phyloP scores from a whole-genome alignment of 2,113 vertebrate genomes.

The Dolichotis patagonum region DNA sequence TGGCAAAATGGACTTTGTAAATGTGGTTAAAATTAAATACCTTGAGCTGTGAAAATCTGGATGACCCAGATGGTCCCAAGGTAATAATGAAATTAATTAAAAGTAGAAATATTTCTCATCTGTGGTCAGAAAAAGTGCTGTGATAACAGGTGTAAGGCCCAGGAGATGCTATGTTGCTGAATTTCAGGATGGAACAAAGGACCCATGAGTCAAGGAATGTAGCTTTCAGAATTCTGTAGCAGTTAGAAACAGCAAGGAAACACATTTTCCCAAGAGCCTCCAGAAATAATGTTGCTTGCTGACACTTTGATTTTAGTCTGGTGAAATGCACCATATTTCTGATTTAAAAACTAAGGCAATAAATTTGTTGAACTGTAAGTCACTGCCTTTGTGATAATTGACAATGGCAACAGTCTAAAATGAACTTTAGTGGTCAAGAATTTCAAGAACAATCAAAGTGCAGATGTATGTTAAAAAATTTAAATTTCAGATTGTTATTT shows the following conservation, averaged over 20 bases:
- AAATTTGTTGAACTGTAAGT: neutral
- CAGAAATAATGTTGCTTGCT: neutral
- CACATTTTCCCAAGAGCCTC: neutral
- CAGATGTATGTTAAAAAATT: neutral
- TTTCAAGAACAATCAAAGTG: neutral
- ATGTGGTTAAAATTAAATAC: neutral
- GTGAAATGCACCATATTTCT: neutral
- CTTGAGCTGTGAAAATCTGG: neutral
- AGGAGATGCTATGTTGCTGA: neutral
- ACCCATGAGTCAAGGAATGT: neutral
- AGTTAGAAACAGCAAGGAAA: neutral
- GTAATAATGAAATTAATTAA: too few relatives aligned
- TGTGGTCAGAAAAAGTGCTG: neutral
- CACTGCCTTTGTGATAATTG: neutral
- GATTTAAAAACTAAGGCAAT: neutral
- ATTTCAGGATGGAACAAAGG: neutral
- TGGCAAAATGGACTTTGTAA: neutral
- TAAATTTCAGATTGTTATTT: neutral
- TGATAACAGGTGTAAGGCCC: neutral
- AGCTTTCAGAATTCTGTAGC: neutral
- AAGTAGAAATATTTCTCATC: too few relatives aligned
- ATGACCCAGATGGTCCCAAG: neutral
- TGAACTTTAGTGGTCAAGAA: neutral
- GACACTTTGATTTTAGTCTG: neutral
- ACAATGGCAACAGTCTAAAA: neutral